Base-by-base conservation (phyloP, 1,140 invertebrate genomes). In the Cyclina sinensis region DNA sequence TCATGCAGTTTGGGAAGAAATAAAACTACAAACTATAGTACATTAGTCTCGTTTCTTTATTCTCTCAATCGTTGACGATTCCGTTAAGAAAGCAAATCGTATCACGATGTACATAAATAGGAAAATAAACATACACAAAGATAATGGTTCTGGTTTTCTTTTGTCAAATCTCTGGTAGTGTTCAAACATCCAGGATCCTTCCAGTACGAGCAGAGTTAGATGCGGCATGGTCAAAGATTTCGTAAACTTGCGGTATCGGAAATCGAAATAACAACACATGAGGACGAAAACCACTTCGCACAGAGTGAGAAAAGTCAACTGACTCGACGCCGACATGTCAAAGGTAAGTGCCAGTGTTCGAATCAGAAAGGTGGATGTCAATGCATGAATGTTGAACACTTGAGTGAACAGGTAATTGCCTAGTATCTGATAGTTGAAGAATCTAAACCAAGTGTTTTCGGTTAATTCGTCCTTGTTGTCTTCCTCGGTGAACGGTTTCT, bases 91-190 rank as follows among this genome's bases (percentile, higher is more conserved):
- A 35, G 68, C 12, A 35, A 73, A 73, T n/a, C 35, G 32, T 18
- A 73, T 73, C 21, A 73, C 68, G 32, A 43, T 73, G 68, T 73
- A 43, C 68, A 73, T 73, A n/a, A 73, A 73, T n/a, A 43, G 32
- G 35, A 35, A 35, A 35, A 73, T 35, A 73, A 73, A 73, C 21
- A 30, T 16, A 35, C 32, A 35, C 21, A 73, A 27, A 7, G 68
- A 73, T 5, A 73, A 18, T 7, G 68, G 68, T n/a, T 73, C 68
- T 30, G 68, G 68, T 73, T 32, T 73, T 35, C 11, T n/a, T 73
- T 35, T 73, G 68, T 73, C 39, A 73, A 73, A 73, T 73, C 68
- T 27, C n/a, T 73, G 32, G 32, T 73, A 73, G 30, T 73, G 32
- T 73, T 73, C 68, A 32, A 73, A 39, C 68, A 73, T 73, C 68